A percentile compares a stretch with the other conserved stretches of the same genome.
Evolutionary conservation across 1,140 invertebrate genomes (phyloP).

Genomic region (Orchesella cincta): DNA sequence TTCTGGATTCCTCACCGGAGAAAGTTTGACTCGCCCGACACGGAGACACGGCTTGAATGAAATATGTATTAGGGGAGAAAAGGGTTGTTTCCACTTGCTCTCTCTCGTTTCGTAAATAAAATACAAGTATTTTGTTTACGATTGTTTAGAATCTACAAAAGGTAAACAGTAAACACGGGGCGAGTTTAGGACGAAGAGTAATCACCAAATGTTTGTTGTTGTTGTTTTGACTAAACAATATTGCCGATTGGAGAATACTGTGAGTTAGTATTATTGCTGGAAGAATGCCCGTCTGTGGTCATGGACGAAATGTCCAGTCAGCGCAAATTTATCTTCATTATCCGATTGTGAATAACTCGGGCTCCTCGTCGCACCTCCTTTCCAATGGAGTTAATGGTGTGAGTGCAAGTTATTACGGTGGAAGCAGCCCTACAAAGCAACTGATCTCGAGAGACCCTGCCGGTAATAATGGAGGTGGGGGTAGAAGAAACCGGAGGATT

Average conservation of each 20-base stretch:
- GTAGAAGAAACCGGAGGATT: slow-evolving; percentile 9
- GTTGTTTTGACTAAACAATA: neutral
- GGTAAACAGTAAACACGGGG: too few species aligned
- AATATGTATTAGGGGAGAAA: neutral
- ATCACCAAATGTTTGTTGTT: neutral
- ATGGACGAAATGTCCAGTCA: neutral
- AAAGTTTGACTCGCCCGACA: neutral
- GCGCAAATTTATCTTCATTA: neutral
- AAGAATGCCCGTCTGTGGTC: neutral
- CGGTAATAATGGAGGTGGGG: neutral
- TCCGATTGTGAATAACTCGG: neutral
- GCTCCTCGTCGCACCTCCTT: neutral
- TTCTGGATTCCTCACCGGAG: neutral
- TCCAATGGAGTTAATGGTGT: neutral
- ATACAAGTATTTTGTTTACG: too few species aligned
- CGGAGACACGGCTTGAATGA: neutral
- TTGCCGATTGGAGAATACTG: too few species aligned
- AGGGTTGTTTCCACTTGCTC: too few species aligned
- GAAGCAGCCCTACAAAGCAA: neutral
- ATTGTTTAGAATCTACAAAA: too few species aligned
- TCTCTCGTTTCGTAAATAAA: too few species aligned
- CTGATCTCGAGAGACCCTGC: neutral
- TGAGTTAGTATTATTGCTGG: too few species aligned
- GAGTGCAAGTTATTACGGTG: neutral
- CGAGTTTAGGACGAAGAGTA: neutral